Base-by-base conservation (phyloP, 2,797 vertebrate species). In the Dendrocincla tyrannina region DNA sequence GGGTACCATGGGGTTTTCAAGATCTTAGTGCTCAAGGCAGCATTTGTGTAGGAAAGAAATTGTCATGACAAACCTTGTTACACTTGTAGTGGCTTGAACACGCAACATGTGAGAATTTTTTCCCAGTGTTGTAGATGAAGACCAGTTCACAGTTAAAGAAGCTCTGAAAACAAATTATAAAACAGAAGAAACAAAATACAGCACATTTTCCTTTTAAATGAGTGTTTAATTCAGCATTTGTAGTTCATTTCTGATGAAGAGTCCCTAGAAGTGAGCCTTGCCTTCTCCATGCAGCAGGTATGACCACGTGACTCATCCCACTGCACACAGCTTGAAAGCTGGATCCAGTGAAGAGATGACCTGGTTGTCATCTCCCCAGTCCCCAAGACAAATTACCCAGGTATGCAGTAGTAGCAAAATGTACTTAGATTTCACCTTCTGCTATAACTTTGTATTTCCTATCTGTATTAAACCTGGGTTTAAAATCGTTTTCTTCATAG, bases 91-190 rank as follows among this genome's bases (percentile, higher is more conserved):
- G 49, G 49, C 20, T 56, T 56, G 20, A 53, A 37, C 1, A 0
- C 49, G 46, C 20, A 56, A 13, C 7, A 30, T 4, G 0, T 0
- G 3, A 62, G 67, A 17, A 2, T 17, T 62, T 69, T 73, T 44
- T 33, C n/a, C 44, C 28, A 12, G 20, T 49, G 59, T 22, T 41
- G 1, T 5, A 66, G 63, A 6, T 58, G 35, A 53, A 78, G 23
- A 47, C 17, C 30, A 53, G 46, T 24, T 75, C 44, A 49, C 63
- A 68, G 32, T 41, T 46, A 28, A 59, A 56, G 42, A 62, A 63
- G 30, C 55, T 56, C 35, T 62, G 17, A 76, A 80, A 62, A 18
- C 18, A 10, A 82, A 42, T 80, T 32, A 13, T 0, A 2, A 63
- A 59, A 63, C 9, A 17, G 25, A 41, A 74, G 30, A 66, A 59